Conservation (phyloP, 2,113 vertebrate species). For the Tachysurus vachellii region DNA sequence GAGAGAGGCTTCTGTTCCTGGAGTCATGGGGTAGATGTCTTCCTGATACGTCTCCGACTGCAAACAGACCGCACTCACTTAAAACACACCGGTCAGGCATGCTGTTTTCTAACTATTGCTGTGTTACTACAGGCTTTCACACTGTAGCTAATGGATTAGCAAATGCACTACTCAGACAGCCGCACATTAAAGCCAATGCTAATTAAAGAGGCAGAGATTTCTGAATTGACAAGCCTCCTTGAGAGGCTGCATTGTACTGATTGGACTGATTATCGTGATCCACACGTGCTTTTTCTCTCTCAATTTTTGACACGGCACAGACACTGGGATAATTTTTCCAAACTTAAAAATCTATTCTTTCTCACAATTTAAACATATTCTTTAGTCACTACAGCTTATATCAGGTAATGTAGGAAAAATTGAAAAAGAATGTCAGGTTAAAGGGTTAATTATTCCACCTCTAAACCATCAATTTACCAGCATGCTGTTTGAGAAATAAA, state of each 20-base stretch:
- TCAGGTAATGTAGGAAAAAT: not conserved
- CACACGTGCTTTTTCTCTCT: not conserved
- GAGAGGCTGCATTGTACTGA: not conserved
- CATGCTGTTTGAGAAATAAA: not conserved
- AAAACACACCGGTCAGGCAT: not conserved
- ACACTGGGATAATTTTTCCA: not conserved
- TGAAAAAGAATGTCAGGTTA: not conserved
- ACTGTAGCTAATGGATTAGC: not conserved
- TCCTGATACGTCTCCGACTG: slow-evolving; percentile 98
- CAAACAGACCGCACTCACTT: slow-evolving; percentile 32
- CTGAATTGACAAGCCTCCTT: not conserved
- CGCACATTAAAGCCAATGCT: not conserved
- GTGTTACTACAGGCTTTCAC: not conserved
- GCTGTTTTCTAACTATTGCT: not conserved
- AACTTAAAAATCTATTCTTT: not conserved
- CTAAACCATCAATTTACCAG: not conserved
- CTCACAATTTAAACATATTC: not conserved
- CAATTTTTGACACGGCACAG: not conserved
- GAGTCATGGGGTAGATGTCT: slow-evolving; percentile 97
- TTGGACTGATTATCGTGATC: not conserved
- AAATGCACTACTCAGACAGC: not conserved
- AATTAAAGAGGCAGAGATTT: not conserved
- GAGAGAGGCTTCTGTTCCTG: slow-evolving; percentile 88
- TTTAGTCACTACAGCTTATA: not conserved
- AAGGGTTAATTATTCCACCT: not conserved